Base-by-base conservation (phyloP, 1,140 invertebrate species). In the Calosoma granatense region DNA sequence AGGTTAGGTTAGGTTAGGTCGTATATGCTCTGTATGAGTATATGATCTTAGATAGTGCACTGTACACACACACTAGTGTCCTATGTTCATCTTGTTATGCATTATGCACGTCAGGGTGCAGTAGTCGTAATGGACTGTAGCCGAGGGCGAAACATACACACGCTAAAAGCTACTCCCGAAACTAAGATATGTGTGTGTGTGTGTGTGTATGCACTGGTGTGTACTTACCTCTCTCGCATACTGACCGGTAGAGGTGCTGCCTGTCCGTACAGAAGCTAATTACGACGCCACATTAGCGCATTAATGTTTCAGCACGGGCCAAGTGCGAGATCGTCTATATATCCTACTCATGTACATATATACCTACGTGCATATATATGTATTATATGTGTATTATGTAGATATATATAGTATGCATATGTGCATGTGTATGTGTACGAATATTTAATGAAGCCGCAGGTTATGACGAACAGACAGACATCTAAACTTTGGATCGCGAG, bases 381-480 rank as follows among this genome's bases (percentile, higher is more conserved):
- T n/a, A n/a, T n/a, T n/a, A n/a, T n/a, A n/a, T n/a, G n/a, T n/a
- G n/a, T n/a, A n/a, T n/a, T n/a, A n/a, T n/a, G n/a, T n/a, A n/a
- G n/a, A n/a, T n/a, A 14, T 30, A 30, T 30, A 30, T 30, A 30
- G 26, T 30, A 30, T 30, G 26, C 14, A 30, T 30, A 30, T 6
- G 14, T 30, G 26, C 14, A 30, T 6, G 26, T 30, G 14, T 14
- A 30, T 30, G 4, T 30, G 26, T 4, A 30, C 26, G 26, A 14
- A n/a, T n/a, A 4, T 4, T 30, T 14, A 14, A 4, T 30, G 26
- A 30, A 22, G 43, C 14, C 55, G 55, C 51, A 23, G 21, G 51
- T 47, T 43, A 41, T 47, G 51, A 47, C 43, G 43, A 56, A 47
- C 43, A 56, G 43, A 47, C n/a, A n/a, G n/a, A n/a, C 39, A 55